phyloP scores from a whole-genome alignment of 2,888 invertebrate species.

The Epinotia ramella region DNA sequence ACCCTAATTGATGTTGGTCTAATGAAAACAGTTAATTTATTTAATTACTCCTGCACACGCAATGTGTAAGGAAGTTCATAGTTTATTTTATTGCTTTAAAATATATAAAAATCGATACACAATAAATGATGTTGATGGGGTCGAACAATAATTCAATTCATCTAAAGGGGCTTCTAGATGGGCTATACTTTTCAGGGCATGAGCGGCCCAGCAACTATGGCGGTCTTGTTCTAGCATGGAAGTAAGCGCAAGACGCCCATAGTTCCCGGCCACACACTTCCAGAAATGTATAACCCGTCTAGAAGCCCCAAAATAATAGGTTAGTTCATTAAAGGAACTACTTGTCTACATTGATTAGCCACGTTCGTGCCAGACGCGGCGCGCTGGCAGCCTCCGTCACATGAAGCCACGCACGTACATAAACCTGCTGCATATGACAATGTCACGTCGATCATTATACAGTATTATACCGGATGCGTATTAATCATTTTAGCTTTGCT shows the following conservation, averaged over 20 bases:
- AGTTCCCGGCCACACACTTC: too few species aligned
- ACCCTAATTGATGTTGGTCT: neutral
- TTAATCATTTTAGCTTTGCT: neutral
- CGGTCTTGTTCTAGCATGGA: too few species aligned
- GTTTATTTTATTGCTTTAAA: neutral
- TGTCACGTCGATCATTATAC: neutral
- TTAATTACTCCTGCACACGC: neutral
- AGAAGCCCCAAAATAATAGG: neutral
- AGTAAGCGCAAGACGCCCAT: too few species aligned
- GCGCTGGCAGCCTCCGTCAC: neutral
- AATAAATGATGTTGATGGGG: neutral
- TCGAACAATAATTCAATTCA: neutral
- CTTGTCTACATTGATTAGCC: neutral
- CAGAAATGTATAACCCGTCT: too few species aligned
- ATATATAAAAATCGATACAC: neutral
- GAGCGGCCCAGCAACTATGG: too few species aligned
- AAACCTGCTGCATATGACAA: neutral
- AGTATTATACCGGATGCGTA: neutral
- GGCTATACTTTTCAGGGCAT: too few species aligned
- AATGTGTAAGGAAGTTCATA: neutral
- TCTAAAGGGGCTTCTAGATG: too few species aligned
- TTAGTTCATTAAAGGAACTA: conserved; percentile 4
- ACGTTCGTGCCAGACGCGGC: neutral
- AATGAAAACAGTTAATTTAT: neutral
- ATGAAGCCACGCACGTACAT: neutral